Conservation (phyloP, 2,888 invertebrate species). For the Villa cingulata region DNA sequence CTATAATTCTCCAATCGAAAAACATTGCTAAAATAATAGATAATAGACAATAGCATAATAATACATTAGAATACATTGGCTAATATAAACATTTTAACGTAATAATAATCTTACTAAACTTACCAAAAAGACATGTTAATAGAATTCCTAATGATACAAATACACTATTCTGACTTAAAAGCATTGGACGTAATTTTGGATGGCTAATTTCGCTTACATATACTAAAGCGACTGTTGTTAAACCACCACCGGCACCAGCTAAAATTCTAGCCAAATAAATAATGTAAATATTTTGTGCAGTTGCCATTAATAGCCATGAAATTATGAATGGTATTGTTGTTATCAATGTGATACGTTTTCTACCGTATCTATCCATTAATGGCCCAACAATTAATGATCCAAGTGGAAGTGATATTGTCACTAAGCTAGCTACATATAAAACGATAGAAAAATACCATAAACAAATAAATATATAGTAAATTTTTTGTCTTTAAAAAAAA, state of each 20-base stretch:
- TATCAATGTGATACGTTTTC: slow-evolving; percentile 36
- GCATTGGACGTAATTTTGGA: slow-evolving; percentile 40
- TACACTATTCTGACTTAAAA: slow-evolving; percentile 43
- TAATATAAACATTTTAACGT: too few species aligned
- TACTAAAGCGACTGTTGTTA: slow-evolving; percentile 40
- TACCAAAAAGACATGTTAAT: slow-evolving; percentile 39
- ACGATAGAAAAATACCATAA: slow-evolving; percentile 4
- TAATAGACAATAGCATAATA: not conserved
- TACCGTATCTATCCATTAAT: slow-evolving; percentile 43
- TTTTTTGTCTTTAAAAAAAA: not conserved
- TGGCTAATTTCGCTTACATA: slow-evolving; percentile 46
- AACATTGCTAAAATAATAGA: slow-evolving; percentile 19
- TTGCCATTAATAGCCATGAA: slow-evolving; percentile 38
- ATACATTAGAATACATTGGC: not conserved
- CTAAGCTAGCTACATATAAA: slow-evolving; percentile 41
- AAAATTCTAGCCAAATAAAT: slow-evolving; percentile 40
- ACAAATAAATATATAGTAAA: too few species aligned
- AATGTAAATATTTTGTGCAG: slow-evolving; percentile 33
- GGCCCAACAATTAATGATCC: slow-evolving; percentile 41
- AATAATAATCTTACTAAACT: not conserved
- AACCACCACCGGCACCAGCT: slow-evolving; percentile 42
- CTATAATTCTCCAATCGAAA: slow-evolving; percentile 39
- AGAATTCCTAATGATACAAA: slow-evolving; percentile 45
- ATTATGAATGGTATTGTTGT: slow-evolving; percentile 36
- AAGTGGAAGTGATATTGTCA: slow-evolving; percentile 40